Base-by-base conservation (phyloP, 2,113 vertebrate species). In the Falcunculus frontatus region DNA sequence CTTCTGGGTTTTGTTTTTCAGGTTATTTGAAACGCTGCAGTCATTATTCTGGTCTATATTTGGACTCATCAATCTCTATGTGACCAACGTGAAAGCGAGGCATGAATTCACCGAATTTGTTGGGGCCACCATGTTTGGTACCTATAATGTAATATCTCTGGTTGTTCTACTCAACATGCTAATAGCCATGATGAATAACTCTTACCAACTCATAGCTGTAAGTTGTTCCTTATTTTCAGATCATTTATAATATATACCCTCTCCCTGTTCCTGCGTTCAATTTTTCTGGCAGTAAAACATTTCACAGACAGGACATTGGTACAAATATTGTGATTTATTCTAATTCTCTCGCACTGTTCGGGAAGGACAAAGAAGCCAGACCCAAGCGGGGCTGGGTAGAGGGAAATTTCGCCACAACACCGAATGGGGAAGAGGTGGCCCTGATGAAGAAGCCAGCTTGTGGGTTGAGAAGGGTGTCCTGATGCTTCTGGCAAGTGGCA, bases 161-260 rank as follows among this genome's bases (percentile, higher is more conserved):
- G 99, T 99, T 35, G 99, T 99, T 76, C 98, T 99, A n/a, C 98
- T 99, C 86, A 99, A 99, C 97, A 99, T 99, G 99, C 96, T 99
- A 26, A 99, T 99, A 86, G 99, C 99, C 53, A 99, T 99, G 99
- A 99, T 99, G 99, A 99, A 99, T 97, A 99, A 99, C 96, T 99
- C 99, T 57, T 99, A 99, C 95, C 99, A 99, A 95, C 99, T 99
- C 74, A 99, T 99, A 93, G 99, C 99, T 87, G 99, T 99, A 97
- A 99, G 99, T 98, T 46, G 10, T 85, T 86, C 27, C 13, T 65
- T 67, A 50, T 76, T 63, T 42, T 88, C 65, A 59, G 39, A 64
- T 84, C 0, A 52, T 62, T 90, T 87, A 32, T 47, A 52, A 21
- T 77, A 44, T 10, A 13, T 78, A 37, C 10, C 7, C 64, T 50